phyloP scores from a whole-genome alignment of 2,888 invertebrate genomes.

The Aquatica leii region DNA sequence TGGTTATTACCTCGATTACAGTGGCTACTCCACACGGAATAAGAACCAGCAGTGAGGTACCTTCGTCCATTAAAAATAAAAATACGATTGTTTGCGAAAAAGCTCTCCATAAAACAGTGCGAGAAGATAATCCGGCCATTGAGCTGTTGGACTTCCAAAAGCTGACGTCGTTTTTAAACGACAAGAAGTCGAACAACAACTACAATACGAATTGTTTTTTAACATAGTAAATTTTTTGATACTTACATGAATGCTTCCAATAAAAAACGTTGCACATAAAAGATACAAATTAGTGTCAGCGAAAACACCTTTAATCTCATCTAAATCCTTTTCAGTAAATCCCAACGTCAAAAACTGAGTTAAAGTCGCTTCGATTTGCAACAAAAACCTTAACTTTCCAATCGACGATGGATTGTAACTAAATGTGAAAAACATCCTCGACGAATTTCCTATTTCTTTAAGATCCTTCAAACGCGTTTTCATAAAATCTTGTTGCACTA shows the following conservation, averaged over 20 bases:
- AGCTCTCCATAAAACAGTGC: slow-evolving; percentile 92
- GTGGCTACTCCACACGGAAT: slow-evolving; percentile 87
- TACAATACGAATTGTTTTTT: slow-evolving; percentile 61
- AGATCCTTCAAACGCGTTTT: slow-evolving; percentile 82
- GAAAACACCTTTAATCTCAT: slow-evolving; percentile 96
- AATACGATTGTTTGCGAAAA: slow-evolving; percentile 93
- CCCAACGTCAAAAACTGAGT: slow-evolving; percentile 77
- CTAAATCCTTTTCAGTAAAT: slow-evolving; percentile 92
- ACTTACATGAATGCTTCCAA: slow-evolving; percentile 93
- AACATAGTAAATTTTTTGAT: neutral
- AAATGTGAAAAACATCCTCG: slow-evolving; percentile 72
- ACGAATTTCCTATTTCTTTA: slow-evolving; percentile 69
- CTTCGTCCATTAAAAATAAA: slow-evolving; percentile 90
- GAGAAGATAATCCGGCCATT: slow-evolving; percentile 88
- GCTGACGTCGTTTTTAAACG: slow-evolving; percentile 96
- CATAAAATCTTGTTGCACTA: slow-evolving; percentile 83
- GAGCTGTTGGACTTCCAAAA: slow-evolving; percentile 91
- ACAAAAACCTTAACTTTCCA: slow-evolving; percentile 78
- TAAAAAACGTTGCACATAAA: slow-evolving; percentile 86
- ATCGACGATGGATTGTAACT: slow-evolving; percentile 79
- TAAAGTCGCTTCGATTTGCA: slow-evolving; percentile 80
- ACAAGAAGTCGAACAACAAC: slow-evolving; percentile 94
- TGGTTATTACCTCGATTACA: slow-evolving; percentile 79
- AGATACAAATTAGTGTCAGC: slow-evolving; percentile 95
- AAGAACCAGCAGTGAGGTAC: slow-evolving; percentile 88